A percentile compares a stretch with the other conserved stretches of the same genome.
Evolutionary conservation across 2,888 invertebrate species (phyloP).

Genomic region (Cryptocheilus praepositus): DNA sequence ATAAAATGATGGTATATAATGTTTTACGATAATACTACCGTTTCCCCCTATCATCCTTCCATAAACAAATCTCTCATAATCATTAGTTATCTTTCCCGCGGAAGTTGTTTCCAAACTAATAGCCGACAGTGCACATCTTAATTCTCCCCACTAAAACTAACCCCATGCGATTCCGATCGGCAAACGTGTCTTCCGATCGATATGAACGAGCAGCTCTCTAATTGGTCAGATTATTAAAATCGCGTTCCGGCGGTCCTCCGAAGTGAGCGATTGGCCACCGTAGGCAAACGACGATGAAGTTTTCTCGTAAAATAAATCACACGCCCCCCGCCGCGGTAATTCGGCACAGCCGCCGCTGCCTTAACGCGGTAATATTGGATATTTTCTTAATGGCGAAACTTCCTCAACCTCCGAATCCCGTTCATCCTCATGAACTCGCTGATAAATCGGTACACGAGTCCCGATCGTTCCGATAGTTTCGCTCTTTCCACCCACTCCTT

Average conservation of each 20-base stretch:
- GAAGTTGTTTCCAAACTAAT: no score
- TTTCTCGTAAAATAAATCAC: constrained; percentile 61
- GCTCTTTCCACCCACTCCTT: no score
- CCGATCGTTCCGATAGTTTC: constrained; percentile 19
- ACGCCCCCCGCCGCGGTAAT: constrained; percentile 47
- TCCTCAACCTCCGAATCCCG: constrained; percentile 36
- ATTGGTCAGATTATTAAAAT: constrained; percentile 53
- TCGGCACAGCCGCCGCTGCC: constrained; percentile 47
- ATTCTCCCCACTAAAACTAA: no score
- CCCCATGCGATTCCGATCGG: constrained; percentile 9
- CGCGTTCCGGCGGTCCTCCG: constrained; percentile 46
- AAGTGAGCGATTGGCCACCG: constrained; percentile 39
- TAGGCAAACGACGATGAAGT: constrained; percentile 47
- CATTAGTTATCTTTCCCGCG: no score
- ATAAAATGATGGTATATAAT: no score
- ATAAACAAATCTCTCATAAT: no score
- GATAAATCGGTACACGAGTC: constrained; percentile 46
- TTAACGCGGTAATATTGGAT: constrained; percentile 51
- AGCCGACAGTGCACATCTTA: no score
- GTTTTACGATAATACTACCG: no score
- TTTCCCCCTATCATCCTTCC: no score
- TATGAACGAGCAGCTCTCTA: constrained; percentile 26
- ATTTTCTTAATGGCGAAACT: constrained; percentile 60
- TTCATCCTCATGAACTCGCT: constrained; percentile 47
- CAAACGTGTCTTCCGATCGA: constrained; percentile 2